phyloP scores from a whole-genome alignment of 2,113 vertebrate species.

The Zootoca vivipara region DNA sequence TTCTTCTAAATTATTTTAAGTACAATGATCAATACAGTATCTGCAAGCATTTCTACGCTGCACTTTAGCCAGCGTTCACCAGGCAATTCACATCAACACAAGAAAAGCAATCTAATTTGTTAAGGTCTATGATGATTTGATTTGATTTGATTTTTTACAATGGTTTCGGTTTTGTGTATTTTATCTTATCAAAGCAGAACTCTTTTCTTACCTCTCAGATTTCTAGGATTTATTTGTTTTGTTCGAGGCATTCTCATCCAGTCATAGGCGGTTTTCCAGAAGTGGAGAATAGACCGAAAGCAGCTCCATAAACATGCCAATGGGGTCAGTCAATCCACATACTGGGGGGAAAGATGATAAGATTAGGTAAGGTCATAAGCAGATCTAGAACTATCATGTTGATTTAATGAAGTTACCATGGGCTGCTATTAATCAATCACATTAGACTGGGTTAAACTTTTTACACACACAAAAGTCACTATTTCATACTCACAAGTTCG shows the following conservation, averaged over 20 bases:
- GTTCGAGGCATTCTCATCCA: slow-evolving; percentile 95
- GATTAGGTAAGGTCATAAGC: background rate
- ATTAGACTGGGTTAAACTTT: background rate
- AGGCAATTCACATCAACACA: background rate
- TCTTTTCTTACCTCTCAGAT: slow-evolving; percentile 89
- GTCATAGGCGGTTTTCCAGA: slow-evolving; percentile 68
- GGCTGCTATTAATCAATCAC: background rate
- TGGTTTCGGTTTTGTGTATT: background rate
- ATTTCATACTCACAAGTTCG: background rate
- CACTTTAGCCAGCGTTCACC: background rate
- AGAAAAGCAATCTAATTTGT: background rate
- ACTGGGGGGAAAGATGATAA: slow-evolving; percentile 48
- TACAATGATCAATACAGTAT: background rate
- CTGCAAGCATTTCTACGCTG: background rate
- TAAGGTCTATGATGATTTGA: background rate
- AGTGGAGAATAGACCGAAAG: slow-evolving; percentile 67
- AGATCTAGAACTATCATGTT: background rate
- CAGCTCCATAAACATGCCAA: slow-evolving; percentile 79
- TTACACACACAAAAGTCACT: background rate
- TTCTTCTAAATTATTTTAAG: slow-evolving; percentile 21
- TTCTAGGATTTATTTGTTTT: slow-evolving; percentile 98
- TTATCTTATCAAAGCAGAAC: slow-evolving; percentile 25
- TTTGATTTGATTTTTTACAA: too few relatives aligned
- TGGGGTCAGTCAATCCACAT: slow-evolving; percentile 74
- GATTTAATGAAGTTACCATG: background rate